Percentiles rank a stretch among this genome's conserved stretches.
Evolutionary conservation across 2,113 vertebrate genomes (phyloP).

Genomic region (Gambusia holbrooki): DNA sequence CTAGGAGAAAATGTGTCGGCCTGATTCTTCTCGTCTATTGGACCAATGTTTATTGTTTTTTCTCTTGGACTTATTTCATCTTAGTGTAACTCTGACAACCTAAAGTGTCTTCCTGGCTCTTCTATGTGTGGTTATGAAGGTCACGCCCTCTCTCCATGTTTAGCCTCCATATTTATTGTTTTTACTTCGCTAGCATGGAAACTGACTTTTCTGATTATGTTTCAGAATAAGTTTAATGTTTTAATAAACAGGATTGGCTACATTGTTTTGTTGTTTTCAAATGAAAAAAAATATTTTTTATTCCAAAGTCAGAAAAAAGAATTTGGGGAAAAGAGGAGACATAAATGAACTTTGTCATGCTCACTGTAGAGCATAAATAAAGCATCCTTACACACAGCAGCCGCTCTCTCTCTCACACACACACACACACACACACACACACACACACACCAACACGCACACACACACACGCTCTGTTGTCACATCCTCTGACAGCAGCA

Average conservation of each 20-base stretch:
- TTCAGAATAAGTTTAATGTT: too few relatives aligned
- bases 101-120: not conserved
- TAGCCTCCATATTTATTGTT: too few relatives aligned
- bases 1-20: too few relatives aligned
- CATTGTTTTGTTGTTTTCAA: not conserved
- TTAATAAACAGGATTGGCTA: not conserved
- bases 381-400: not conserved
- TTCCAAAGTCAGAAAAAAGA: not conserved
- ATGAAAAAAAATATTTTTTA: not conserved
- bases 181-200: too few relatives aligned
- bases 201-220: too few relatives aligned
- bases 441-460: not conserved
- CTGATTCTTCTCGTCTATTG: too few relatives aligned
- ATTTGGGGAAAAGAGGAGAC: not conserved
- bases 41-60: too few relatives aligned
- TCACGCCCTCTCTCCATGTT: not conserved
- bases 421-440: not conserved
- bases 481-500: conserved; percentile 51
- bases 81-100: too few relatives aligned
- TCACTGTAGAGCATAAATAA: not conserved
- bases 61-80: too few relatives aligned
- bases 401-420: not conserved
- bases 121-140: not conserved
- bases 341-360: not conserved
- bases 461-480: conserved; percentile 4